Base-by-base conservation (phyloP, 2,797 vertebrate species). In the Synanceia verrucosa region DNA sequence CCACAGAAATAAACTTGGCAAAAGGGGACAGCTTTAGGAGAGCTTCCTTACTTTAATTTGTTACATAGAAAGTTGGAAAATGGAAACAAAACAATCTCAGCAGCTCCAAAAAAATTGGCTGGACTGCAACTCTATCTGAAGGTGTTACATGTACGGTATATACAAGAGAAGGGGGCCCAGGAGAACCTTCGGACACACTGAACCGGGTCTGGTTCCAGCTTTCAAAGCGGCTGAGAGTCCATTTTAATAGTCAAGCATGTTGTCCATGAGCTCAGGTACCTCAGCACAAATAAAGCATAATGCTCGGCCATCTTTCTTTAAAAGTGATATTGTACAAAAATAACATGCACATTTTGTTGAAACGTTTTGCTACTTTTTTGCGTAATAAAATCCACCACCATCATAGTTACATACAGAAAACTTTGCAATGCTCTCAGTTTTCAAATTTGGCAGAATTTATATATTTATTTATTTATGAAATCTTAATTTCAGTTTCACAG, bases 241-340 rank as follows among this genome's bases (percentile, higher is more conserved):
- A 19, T 72, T 70, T 82, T 24, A 76, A 75, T 64, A 82, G 65
- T 79, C 70, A 75, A 51, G 75, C 53, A 50, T 63, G 63, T 78
- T 64, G 77, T 61, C 79, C 55, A 69, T 11, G 46, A 79, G 60
- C 70, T 85, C 73, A 0, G 70, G 84, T 88, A 89, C 85, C 82
- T 86, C 85, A 67, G 73, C 82, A 75, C 74, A 65, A 76, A 69
- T 73, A 73, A 80, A 85, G 76, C 86, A 70, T 60, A 68, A 78
- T 39, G 65, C 79, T 84, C 76, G 19, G 65, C 71, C 65, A 46
- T 76, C 58, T 69, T 69, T 82, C 83, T 85, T 89, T 86, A 77
- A 86, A 90, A 90, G 87, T 87, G 85, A 91, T 88, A 88, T 86
- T 83, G 82, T 92, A 93, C 87, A 92, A 92, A 91, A 87, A 93